phyloP scores from a whole-genome alignment of 1,140 invertebrate species.

The Anagrus nilaparvatae region DNA sequence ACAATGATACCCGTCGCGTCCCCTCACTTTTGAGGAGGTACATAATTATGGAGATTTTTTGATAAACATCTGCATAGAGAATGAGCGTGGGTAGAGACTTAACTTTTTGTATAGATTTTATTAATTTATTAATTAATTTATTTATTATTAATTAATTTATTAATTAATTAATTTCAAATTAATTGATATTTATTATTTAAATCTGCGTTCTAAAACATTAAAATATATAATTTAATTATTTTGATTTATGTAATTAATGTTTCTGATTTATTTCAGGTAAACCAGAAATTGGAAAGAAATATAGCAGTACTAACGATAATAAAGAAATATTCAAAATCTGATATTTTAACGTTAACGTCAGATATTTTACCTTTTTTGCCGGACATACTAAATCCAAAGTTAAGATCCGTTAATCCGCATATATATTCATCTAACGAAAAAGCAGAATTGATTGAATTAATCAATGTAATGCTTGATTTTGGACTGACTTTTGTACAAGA shows the following conservation, averaged over 20 bases:
- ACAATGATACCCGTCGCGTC: too few relatives aligned
- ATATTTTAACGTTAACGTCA: slow-evolving; percentile 48
- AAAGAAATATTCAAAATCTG: slow-evolving; percentile 48
- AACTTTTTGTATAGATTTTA: too few relatives aligned
- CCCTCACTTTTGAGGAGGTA: too few relatives aligned
- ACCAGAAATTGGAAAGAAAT: slow-evolving; percentile 44
- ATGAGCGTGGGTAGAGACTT: too few relatives aligned
- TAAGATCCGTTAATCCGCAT: slow-evolving; percentile 65
- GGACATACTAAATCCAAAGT: slow-evolving; percentile 62
- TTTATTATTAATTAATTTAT: not conserved
- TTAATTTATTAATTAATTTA: too few relatives aligned
- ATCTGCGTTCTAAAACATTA: too few relatives aligned
- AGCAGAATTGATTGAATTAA: slow-evolving; percentile 55
- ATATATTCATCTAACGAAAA: slow-evolving; percentile 70
- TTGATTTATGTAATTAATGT: too few relatives aligned
- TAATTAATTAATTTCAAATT: slow-evolving; percentile 6
- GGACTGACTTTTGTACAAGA: slow-evolving; percentile 80
- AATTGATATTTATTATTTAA: not conserved
- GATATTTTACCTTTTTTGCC: slow-evolving; percentile 68
- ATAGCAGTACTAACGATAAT: slow-evolving; percentile 48
- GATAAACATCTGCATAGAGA: too few relatives aligned
- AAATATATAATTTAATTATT: too few relatives aligned
- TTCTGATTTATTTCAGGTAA: slow-evolving; percentile 40
- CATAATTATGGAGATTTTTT: too few relatives aligned
- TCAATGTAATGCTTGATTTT: slow-evolving; percentile 80